Conservation (phyloP, 2,888 invertebrate species). For the Sesamia inferens region DNA sequence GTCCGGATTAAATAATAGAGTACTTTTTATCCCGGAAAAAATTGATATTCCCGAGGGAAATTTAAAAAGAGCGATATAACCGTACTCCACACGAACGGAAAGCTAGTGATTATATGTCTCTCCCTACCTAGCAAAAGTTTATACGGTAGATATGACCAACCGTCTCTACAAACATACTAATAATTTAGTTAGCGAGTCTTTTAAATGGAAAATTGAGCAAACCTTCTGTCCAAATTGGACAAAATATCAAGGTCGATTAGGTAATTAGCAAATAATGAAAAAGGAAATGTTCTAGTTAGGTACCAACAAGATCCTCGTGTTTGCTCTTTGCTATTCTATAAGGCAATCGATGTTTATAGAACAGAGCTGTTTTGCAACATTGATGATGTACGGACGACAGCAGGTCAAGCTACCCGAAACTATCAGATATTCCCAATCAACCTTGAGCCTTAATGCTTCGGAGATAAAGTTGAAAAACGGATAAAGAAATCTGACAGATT, state of each 20-base stretch:
- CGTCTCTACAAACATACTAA: slow-evolving; percentile 11
- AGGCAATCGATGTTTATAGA: slow-evolving; percentile 10
- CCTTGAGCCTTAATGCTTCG: too few species aligned
- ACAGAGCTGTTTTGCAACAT: slow-evolving; percentile 30
- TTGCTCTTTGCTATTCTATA: slow-evolving; percentile 19
- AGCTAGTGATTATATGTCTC: background rate
- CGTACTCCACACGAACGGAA: too few species aligned
- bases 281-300: slow-evolving; percentile 30
- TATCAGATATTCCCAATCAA: too few species aligned
- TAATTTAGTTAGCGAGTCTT: slow-evolving; percentile 12
- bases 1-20: too few species aligned
- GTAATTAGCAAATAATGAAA: slow-evolving; percentile 37
- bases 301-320: slow-evolving; percentile 10
- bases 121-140: background rate
- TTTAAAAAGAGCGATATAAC: too few species aligned
- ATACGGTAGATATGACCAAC: background rate
- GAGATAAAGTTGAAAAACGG: too few species aligned
- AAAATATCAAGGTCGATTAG: slow-evolving; percentile 41
- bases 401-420: too few species aligned
- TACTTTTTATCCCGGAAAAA: too few species aligned
- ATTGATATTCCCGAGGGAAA: too few species aligned
- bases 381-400: too few species aligned
- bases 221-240: slow-evolving; percentile 6
- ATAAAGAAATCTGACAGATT: too few species aligned
- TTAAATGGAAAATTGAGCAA: slow-evolving; percentile 13